Conservation (phyloP, 2,113 vertebrate species). For the Lagenorhynchus albirostris region DNA sequence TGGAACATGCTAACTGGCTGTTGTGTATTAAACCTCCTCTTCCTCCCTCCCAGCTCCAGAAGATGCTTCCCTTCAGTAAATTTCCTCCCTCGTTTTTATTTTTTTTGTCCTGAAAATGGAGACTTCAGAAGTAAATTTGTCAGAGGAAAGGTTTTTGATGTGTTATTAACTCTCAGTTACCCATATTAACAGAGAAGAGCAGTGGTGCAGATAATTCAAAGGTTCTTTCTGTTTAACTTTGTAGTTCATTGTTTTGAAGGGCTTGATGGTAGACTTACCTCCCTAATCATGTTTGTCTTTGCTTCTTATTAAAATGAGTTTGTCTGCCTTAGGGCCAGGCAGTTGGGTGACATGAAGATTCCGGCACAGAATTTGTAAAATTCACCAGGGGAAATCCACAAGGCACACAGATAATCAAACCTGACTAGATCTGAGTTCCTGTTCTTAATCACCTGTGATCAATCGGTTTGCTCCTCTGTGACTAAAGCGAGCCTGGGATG, state of each 20-base stretch:
- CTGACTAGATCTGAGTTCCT: constrained; percentile 26
- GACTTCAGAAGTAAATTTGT: constrained; percentile 44
- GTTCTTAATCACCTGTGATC: constrained; percentile 52
- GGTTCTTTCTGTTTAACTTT: constrained; percentile 20
- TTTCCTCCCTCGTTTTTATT: neutral
- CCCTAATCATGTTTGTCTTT: constrained; percentile 54
- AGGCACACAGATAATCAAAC: constrained; percentile 49
- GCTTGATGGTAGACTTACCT: neutral
- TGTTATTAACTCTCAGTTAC: constrained; percentile 25
- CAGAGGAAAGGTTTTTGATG: constrained; percentile 4
- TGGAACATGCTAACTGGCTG: constrained; percentile 9
- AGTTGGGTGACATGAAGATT: constrained; percentile 15
- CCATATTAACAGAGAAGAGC: neutral
- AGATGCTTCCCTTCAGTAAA: constrained; percentile 29
- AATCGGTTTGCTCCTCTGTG: constrained; percentile 35
- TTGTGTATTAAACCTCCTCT: neutral
- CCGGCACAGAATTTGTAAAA: constrained; percentile 36
- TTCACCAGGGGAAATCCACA: constrained; percentile 26
- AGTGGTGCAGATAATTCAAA: neutral
- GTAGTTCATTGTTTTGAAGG: neutral
- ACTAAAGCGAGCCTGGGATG: neutral
- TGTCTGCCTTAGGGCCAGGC: neutral
- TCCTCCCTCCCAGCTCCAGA: neutral
- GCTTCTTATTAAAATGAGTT: constrained; percentile 61
- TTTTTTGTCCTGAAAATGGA: constrained; percentile 29